Base-by-base conservation (phyloP, 1,140 invertebrate species). In the Drosophila trapezifrons region DNA sequence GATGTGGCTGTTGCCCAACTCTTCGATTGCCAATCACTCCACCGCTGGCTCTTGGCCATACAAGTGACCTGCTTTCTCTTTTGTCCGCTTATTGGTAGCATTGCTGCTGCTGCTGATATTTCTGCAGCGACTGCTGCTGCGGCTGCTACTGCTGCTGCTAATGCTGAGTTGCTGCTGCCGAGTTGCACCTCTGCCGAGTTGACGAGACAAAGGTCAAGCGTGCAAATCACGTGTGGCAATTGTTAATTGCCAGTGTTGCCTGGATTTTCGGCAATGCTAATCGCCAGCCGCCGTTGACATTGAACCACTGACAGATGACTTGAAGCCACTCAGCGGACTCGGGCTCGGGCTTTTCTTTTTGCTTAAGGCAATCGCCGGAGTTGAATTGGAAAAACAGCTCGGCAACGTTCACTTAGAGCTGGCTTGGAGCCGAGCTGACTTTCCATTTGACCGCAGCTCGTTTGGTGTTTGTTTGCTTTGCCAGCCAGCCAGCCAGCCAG, bases 11-110 rank as follows among this genome's bases (percentile, higher is more conserved):
- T 85, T 85, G 81, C 81, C 69, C 84, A 89, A 87, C 84, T 89
- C 67, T 89, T 89, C 84, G 84, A 87, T 89, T 87, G 84, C 56
- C 84, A 87, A 87, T 89, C 84, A 89, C 84, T 89, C 64, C 47
- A 75, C 38, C 32, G 67, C 69, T 73, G 66, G 84, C 79, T 89
- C 62, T 70, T 89, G 79, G 83, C 84, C 80, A 87, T 89, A 84
- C 84, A 87, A 87, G 84, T 87, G 84, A 87, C 84, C 84, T 87
- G 84, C 84, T 87, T 87, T 89, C 84, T 87, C 83, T 87, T 87
- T 86, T 85, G 86, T 69, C 84, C 84, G 77, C 79, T 85, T 85
- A 72, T 78, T 77, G 84, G 80, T 74, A 84, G 80, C 80, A 78
- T 13, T 40, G 63, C 47, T 20, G 70, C 37, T 20, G 32, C 27